These are phyloP conservation scores for Hirundichthys speculiger DNA, from an alignment of 2,113 vertebrate species.

Conservation along the genomic window DNA sequence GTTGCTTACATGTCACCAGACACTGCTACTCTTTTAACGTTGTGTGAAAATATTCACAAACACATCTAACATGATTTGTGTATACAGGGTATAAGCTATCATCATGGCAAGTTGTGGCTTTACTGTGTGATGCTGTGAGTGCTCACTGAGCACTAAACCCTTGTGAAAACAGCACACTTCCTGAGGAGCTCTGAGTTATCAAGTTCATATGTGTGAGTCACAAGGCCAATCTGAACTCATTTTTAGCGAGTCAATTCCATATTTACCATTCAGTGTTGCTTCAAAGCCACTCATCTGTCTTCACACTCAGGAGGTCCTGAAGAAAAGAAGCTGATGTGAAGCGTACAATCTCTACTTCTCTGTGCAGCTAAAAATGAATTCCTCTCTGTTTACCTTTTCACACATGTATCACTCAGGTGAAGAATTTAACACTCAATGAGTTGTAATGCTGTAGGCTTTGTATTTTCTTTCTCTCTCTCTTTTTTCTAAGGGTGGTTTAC, in stretches of 20 bases:
- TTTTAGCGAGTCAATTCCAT: constrained; percentile 46
- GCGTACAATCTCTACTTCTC: constrained; percentile 36
- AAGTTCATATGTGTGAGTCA: constrained; percentile 63
- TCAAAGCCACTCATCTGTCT: constrained; percentile 36
- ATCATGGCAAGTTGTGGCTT: constrained; percentile 12
- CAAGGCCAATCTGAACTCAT: constrained; percentile 47
- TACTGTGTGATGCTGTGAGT: constrained; percentile 10
- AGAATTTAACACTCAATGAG: constrained; percentile 14
- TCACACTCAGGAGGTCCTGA: neutral
- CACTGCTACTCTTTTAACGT: constrained; percentile 16
- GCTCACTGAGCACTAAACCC: constrained; percentile 33
- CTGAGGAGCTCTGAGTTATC: constrained; percentile 53
- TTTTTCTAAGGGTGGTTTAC: constrained; percentile 10
- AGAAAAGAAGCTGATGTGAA: constrained; percentile 36
- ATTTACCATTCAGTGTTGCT: constrained; percentile 39
- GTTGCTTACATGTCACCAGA: constrained; percentile 45
- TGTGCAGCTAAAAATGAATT: constrained; percentile 29
- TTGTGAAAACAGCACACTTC: constrained; percentile 54
- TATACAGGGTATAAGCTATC: constrained; percentile 13
- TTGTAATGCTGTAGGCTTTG: constrained; percentile 12
- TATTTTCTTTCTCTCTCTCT: neutral
- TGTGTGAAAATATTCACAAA: constrained; percentile 32
- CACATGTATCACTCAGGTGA: constrained; percentile 2
- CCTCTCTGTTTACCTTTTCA: constrained; percentile 37
- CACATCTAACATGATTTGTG: constrained; percentile 7